phyloP scores from a whole-genome alignment of 2,888 invertebrate species.

The Torymus auratus region DNA sequence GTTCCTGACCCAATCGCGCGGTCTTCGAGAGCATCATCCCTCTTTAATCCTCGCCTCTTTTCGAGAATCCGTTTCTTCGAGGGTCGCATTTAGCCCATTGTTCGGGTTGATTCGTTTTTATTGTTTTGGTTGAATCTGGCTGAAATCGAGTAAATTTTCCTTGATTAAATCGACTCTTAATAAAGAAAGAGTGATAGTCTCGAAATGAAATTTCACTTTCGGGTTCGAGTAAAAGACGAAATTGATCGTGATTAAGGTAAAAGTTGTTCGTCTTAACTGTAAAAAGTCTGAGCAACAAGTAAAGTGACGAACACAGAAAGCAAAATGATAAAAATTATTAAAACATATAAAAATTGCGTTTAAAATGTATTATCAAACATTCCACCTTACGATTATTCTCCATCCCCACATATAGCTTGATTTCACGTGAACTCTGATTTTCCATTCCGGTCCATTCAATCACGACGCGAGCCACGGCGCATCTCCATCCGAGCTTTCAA shows the following conservation, averaged over 20 bases:
- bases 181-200: not conserved
- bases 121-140: conserved; percentile 17
- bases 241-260: no score
- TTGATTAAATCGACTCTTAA: conserved; percentile 2
- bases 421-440: not conserved
- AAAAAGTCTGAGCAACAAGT: no score
- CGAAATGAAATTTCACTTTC: no score
- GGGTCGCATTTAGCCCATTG: not conserved
- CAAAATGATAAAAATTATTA: no score
- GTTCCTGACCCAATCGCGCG: not conserved
- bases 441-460: not conserved
- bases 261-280: no score
- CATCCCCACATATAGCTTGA: not conserved
- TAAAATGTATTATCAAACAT: no score
- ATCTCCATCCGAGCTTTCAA: conserved; percentile 23
- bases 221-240: no score
- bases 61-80: conserved; percentile 1
- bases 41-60: conserved; percentile 17
- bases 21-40: conserved; percentile 10
- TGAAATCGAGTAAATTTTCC: not conserved
- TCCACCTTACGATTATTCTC: not conserved
- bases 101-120: conserved; percentile 29
- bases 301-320: no score
- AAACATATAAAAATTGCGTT: no score
- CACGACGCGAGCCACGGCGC: conserved; percentile 3